Evolutionary conservation across 2,113 vertebrate species (phyloP).

Genomic region (Ascaphus truei): DNA sequence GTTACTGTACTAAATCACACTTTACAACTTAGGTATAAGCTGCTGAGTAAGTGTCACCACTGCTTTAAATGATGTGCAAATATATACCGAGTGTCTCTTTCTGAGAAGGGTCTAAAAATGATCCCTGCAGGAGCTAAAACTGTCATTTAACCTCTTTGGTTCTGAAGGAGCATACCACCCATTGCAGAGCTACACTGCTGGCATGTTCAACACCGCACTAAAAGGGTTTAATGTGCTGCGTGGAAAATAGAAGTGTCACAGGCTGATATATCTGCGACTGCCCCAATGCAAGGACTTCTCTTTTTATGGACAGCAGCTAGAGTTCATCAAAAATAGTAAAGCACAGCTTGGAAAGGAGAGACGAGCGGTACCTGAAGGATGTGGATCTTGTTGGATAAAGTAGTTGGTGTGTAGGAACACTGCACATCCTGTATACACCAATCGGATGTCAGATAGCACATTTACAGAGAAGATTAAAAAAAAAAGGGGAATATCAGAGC

Average conservation of each 20-base stretch:
- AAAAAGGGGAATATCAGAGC: too few species aligned
- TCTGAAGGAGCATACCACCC: neutral
- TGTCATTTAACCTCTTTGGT: slow-evolving; percentile 7
- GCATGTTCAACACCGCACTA: neutral
- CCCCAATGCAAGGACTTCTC: slow-evolving; percentile 1
- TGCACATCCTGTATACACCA: too few species aligned
- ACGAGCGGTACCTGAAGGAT: neutral
- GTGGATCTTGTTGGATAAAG: neutral
- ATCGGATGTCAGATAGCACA: too few species aligned
- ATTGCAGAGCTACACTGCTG: neutral
- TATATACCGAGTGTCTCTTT: neutral
- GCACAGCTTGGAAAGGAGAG: neutral
- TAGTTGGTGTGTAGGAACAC: neutral
- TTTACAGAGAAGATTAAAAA: too few species aligned
- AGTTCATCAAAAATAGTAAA: slow-evolving; percentile 24
- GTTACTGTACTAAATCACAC: too few species aligned
- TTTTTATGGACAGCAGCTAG: slow-evolving; percentile 17
- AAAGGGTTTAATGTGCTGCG: slow-evolving; percentile 3
- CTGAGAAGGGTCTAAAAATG: slow-evolving; percentile 30
- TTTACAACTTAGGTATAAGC: neutral
- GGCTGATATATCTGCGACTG: slow-evolving; percentile 7
- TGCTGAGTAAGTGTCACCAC: slow-evolving; percentile 7
- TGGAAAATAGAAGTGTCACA: slow-evolving; percentile 30
- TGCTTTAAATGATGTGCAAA: neutral
- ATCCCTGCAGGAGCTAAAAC: slow-evolving; percentile 17